Evolutionary conservation across 2,888 invertebrate species (phyloP), one percentile per base, ranked within the genome.

Genomic region (Linyphia triangularis): DNA sequence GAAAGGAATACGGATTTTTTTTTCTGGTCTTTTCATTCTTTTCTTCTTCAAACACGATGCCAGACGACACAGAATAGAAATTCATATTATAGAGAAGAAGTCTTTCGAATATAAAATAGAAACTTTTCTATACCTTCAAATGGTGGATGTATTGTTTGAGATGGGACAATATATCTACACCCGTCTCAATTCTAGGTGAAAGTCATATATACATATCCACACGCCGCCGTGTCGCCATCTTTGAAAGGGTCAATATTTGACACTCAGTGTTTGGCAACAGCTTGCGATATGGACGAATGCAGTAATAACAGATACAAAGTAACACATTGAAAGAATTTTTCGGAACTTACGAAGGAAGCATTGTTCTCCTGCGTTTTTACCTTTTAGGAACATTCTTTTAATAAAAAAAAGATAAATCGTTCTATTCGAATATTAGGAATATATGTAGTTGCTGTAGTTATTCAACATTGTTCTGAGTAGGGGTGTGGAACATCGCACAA

Each of bases 181-280:
- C 51, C 51, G 51, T 51, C 16, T 51, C 51, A 51, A n/a, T n/a
- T 51, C 51, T n/a, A 51, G 51, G 51, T 51, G n/a, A 51, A 51
- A 51, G 51, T 51, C 51, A 51, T 51, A 51, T 51, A 51, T 51
- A 51, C 51, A 51, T 51, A 51, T 51, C 51, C n/a, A 9, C 59
- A 33, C 28, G 43, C 51, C 22, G 22, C 57, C 9, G 22, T 67
- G 77, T 85, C 75, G 69, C 69, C 67, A 51, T 26, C 75, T 75
- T 85, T 75, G 59, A 22, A 51, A 77, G 84, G 67, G 63, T 85
- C 65, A 85, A 85, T 65, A 85, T 85, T 85, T 85, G 84, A 85
- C 84, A 85, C 84, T 28, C 24, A 75, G 51, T 67, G 59, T 67
- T 63, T 75, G 65, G 84, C 65, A 65, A 85, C 65, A 65, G 65